Percentiles rank a stretch among this genome's conserved stretches.
Evolutionary conservation across 1,140 invertebrate genomes (phyloP).

Genomic region (Tetramorium alpestre): DNA sequence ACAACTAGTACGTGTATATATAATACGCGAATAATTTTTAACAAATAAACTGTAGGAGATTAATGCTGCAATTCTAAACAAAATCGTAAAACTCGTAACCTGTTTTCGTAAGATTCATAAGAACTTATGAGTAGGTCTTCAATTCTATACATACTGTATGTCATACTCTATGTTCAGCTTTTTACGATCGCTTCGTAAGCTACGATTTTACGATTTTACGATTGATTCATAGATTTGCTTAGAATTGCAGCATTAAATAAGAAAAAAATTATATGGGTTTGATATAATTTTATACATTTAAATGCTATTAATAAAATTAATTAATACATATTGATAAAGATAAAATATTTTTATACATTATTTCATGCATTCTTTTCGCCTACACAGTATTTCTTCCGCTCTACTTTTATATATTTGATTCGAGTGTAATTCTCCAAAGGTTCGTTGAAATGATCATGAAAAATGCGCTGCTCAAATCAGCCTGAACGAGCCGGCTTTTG

Average conservation of each 20-base stretch:
- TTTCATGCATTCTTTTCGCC: neutral
- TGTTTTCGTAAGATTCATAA: too few relatives aligned
- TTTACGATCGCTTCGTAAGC: too few relatives aligned
- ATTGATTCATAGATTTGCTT: too few relatives aligned
- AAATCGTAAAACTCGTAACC: too few relatives aligned
- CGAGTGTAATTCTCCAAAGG: neutral
- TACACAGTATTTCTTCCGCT: neutral
- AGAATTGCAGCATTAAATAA: neutral
- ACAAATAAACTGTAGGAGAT: neutral
- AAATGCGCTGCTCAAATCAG: conserved; percentile 21
- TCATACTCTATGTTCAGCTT: too few relatives aligned
- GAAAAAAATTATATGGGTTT: neutral
- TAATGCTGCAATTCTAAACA: neutral
- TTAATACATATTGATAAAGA: neutral
- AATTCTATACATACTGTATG: too few relatives aligned
- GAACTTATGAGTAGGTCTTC: too few relatives aligned
- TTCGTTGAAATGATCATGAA: conserved; percentile 21
- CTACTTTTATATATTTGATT: neutral
- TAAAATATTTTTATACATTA: neutral
- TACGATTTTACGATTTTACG: too few relatives aligned
- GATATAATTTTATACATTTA: neutral
- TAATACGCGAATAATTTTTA: neutral
- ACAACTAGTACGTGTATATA: neutral
- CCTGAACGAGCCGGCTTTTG: conserved; percentile 22
- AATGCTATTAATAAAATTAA: neutral